A percentile compares a stretch with the other conserved stretches of the same genome.
Conservation (phyloP, 2,888 invertebrate genomes). For the Chrysina gloriosa region DNA sequence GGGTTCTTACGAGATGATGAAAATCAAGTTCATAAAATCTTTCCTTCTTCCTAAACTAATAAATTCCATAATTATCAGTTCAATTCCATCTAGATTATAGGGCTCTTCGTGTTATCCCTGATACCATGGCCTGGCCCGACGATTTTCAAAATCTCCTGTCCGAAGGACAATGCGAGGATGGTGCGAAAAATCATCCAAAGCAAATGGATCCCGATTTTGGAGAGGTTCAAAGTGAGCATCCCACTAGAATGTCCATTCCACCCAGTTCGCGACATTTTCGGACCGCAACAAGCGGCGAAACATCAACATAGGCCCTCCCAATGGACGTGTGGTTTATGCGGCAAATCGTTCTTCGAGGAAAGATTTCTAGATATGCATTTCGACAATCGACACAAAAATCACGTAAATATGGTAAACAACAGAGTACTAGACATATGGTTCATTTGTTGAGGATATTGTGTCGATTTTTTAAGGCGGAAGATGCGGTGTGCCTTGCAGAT, state of each 20-base stretch:
- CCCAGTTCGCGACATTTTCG: constrained; percentile 87
- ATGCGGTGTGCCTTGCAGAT: constrained; percentile 92
- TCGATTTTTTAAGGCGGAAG: constrained; percentile 77
- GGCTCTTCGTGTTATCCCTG: constrained; percentile 82
- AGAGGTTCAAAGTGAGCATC: constrained; percentile 87
- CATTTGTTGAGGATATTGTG: neutral
- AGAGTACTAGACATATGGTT: neutral
- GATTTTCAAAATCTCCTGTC: constrained; percentile 87
- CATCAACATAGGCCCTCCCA: constrained; percentile 86
- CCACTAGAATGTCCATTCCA: constrained; percentile 93
- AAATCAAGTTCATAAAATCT: too few relatives aligned
- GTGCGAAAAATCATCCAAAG: constrained; percentile 89
- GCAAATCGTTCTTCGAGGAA: constrained; percentile 92
- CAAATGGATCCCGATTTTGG: constrained; percentile 91
- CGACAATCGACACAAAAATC: constrained; percentile 86
- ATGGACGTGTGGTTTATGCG: constrained; percentile 92
- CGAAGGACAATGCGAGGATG: constrained; percentile 88
- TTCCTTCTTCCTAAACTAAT: too few relatives aligned
- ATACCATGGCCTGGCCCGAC: constrained; percentile 91
- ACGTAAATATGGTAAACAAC: constrained; percentile 79
- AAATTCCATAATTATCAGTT: constrained; percentile 12
- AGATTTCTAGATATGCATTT: constrained; percentile 88
- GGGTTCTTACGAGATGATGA: too few relatives aligned
- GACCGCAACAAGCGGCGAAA: constrained; percentile 87
- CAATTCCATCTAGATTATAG: constrained; percentile 72